Conservation (phyloP, 2,888 invertebrate species). For the Steinernema scapterisci region DNA sequence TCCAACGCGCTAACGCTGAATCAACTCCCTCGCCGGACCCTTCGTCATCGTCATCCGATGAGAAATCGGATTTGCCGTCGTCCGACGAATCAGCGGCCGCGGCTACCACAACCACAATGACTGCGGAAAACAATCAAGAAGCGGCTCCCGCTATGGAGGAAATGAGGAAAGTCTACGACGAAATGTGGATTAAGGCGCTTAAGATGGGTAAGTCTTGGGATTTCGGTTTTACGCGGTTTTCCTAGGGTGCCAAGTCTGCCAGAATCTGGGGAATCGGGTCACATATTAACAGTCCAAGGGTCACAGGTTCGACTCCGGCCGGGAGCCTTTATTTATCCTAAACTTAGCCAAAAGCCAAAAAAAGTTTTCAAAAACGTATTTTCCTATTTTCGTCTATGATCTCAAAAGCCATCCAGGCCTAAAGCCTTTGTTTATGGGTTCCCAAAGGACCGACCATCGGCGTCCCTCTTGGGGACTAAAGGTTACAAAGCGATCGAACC, state of each 20-base stretch:
- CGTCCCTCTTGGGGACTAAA: not conserved
- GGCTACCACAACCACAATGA: not conserved
- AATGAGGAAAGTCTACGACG: not conserved
- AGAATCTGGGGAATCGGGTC: too few species aligned
- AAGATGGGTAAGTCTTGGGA: not conserved
- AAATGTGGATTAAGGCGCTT: conserved; percentile 22
- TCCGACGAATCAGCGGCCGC: not conserved
- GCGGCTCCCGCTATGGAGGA: not conserved
- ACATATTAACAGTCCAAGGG: too few species aligned
- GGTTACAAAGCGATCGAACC: not conserved
- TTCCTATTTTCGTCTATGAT: too few species aligned
- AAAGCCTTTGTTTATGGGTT: too few species aligned
- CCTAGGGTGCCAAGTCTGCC: not conserved
- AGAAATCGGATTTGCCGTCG: not conserved
- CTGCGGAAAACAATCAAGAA: not conserved
- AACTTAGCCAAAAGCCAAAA: too few species aligned
- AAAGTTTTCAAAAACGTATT: too few species aligned
- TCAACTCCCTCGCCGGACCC: not conserved
- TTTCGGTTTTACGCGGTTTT: not conserved
- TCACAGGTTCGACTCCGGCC: too few species aligned
- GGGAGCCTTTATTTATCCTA: too few species aligned
- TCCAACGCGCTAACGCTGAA: not conserved
- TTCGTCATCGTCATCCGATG: conserved; percentile 3
- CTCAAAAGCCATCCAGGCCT: too few species aligned
- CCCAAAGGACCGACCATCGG: not conserved